Conservation (phyloP, 2,888 invertebrate species). For the Scrobipalpa atriplicella region DNA sequence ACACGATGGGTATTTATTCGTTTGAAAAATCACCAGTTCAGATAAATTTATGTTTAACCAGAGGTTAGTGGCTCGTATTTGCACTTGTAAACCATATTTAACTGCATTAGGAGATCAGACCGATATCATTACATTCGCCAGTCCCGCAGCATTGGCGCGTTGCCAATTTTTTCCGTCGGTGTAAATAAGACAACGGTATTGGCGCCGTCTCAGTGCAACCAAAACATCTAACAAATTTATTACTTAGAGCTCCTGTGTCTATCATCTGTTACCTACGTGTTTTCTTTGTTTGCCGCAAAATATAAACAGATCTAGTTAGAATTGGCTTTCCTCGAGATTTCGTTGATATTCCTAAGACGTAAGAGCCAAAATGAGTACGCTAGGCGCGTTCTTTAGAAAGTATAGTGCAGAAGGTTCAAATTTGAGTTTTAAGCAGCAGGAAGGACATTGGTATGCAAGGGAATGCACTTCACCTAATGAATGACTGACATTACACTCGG, state of each 20-base stretch:
- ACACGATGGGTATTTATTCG: neutral
- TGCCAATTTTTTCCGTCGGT: constrained; percentile 72
- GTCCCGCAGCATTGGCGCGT: constrained; percentile 52
- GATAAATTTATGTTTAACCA: constrained; percentile 2
- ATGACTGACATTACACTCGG: constrained; percentile 59
- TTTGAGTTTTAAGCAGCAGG: constrained; percentile 39
- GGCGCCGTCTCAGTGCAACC: constrained; percentile 54
- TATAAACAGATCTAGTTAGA: neutral
- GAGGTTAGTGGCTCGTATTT: constrained; percentile 15
- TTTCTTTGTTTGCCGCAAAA: constrained; percentile 6
- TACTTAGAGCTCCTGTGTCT: constrained; percentile 43
- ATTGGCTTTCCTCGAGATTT: neutral
- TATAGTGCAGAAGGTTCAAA: constrained; percentile 35
- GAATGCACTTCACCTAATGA: constrained; percentile 67
- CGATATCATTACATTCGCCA: constrained; percentile 53
- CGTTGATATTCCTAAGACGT: constrained; percentile 16
- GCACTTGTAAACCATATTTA: constrained; percentile 25
- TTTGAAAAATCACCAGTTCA: constrained; percentile 10
- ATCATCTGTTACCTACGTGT: neutral
- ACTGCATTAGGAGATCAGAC: constrained; percentile 54
- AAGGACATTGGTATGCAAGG: constrained; percentile 63
- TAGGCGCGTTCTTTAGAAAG: constrained; percentile 49
- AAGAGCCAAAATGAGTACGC: constrained; percentile 4
- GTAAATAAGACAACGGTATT: constrained; percentile 70
- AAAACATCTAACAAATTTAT: constrained; percentile 52